Evolutionary conservation across 2,797 vertebrate genomes (phyloP), one percentile per base, ranked within the genome.

Genomic region (Cygnus olor): DNA sequence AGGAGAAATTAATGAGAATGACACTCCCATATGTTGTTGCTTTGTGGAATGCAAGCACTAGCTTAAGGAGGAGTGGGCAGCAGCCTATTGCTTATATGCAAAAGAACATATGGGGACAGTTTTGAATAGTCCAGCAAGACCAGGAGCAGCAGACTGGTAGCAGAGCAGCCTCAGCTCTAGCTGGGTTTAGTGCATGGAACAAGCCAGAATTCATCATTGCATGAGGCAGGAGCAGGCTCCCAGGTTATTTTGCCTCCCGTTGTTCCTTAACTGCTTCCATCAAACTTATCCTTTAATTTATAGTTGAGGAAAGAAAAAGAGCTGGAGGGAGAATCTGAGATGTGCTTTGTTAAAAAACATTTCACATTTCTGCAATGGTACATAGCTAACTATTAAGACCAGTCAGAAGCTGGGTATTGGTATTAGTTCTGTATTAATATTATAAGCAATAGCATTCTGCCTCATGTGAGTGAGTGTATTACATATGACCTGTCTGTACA

Each of bases 81-180:
- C 30, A 83, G 38, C 65, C 47, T 47, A 0, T 17, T 38, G 14
- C 19, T 54, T 72, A 6, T 28, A 20, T 11, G 20, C 28, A 42
- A 9, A 61, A 45, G 54, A 25, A 6, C 0, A 0, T 11, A 8
- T 32, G 51, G 57, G 60, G 51, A 11, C 18, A 73, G 25, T 32
- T 15, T 2, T 28, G 45, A 38, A 15, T 28, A 51, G 34, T 77
- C 25, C 63, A 36, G 69, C n/a, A 78, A 71, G 32, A 16, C 7
- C 34, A 34, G 64, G 44, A 90, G 25, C 34, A 72, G 44, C 68
- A 93, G 20, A 10, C 30, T 34, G n/a, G 24, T 45, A 64, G n/a
- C 21, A 61, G 40, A 61, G 60, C 30, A 69, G 16, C 64, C 47
- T 82, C 61, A 56, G 57, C 34, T 78, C 14, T 63, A 60, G 21